phyloP scores from a whole-genome alignment of 2,113 vertebrate genomes.

The Misgurnus mizolepis region DNA sequence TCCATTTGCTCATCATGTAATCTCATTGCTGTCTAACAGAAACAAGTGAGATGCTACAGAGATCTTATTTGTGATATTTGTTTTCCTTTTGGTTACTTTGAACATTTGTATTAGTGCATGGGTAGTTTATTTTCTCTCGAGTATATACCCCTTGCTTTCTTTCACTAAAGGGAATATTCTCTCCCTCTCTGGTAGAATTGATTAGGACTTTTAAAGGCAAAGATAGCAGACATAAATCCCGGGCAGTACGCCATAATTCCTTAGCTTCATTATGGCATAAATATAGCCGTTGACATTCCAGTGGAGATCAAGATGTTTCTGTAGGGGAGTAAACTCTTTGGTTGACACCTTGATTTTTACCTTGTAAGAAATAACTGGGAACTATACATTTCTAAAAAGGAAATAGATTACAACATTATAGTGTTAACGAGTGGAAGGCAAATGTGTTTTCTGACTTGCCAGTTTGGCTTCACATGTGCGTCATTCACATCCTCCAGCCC shows the following conservation, averaged over 20 bases:
- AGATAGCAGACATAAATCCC: conserved; percentile 29
- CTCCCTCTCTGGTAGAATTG: background rate
- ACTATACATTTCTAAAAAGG: conserved; percentile 35
- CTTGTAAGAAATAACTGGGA: conserved; percentile 23
- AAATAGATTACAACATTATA: conserved; percentile 39
- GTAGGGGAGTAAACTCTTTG: conserved; percentile 16
- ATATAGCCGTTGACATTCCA: conserved; percentile 4
- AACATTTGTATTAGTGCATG: background rate
- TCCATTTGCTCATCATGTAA: too few species aligned
- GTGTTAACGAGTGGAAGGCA: conserved; percentile 29
- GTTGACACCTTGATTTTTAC: conserved; percentile 35
- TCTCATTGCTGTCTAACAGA: too few species aligned
- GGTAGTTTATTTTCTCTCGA: background rate
- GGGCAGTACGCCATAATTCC: conserved; percentile 30
- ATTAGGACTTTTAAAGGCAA: conserved; percentile 15
- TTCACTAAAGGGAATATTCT: background rate
- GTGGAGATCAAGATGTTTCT: conserved; percentile 29
- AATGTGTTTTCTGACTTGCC: conserved; percentile 44
- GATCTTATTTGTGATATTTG: too few species aligned
- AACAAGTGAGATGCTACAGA: too few species aligned
- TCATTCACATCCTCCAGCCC: conserved; percentile 30
- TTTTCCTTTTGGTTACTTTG: background rate
- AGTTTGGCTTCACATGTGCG: conserved; percentile 33
- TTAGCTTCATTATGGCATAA: conserved; percentile 32
- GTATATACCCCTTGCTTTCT: background rate